Evolutionary conservation across 2,113 vertebrate species (phyloP), one percentile per base, ranked within the genome.

Genomic region (Tragelaphus buxtoni): DNA sequence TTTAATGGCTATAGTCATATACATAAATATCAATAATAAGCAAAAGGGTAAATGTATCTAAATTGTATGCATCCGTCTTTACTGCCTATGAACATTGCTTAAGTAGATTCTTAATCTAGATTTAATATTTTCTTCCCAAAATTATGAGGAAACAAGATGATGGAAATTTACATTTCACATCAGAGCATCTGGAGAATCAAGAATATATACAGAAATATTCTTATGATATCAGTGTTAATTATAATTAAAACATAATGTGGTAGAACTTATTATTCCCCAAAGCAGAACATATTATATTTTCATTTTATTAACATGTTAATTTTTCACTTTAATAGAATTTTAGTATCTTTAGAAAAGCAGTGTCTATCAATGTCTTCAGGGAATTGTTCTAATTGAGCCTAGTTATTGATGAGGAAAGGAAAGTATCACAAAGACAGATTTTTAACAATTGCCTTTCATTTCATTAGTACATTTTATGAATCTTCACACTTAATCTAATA

Each of bases 141-240:
- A 94, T 95, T 98, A 96, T 97, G 98, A 98, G 98, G 98, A 99
- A 99, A 98, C 98, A 99, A 98, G 98, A 99, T 98, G 98, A 97
- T 98, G 97, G 98, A 98, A 94, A 96, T 97, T 98, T 97, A 97
- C 96, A 98, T 99, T 98, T 98, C 98, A 93, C 97, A 98, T 98
- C 99, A 99, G 99, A 98, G 98, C 98, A 99, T 96, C 98, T 99
- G 98, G 98, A 98, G 99, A 98, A 98, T 98, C 98, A 98, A 90
- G 97, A 97, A 98, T 97, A 96, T 96, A 84, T 94, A 97, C 97
- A 98, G 98, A 99, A 98, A 98, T 98, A 99, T 98, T 98, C 96
- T 97, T 97, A 96, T 92, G 96, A 95, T 89, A 88, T 97, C 63
- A 92, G 92, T 97, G 8, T 18, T 97, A 95, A 79, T 94, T 97